Evolutionary conservation across 2,888 invertebrate species (phyloP), one percentile per base, ranked within the genome.

Genomic region (Campoletis raptor): DNA sequence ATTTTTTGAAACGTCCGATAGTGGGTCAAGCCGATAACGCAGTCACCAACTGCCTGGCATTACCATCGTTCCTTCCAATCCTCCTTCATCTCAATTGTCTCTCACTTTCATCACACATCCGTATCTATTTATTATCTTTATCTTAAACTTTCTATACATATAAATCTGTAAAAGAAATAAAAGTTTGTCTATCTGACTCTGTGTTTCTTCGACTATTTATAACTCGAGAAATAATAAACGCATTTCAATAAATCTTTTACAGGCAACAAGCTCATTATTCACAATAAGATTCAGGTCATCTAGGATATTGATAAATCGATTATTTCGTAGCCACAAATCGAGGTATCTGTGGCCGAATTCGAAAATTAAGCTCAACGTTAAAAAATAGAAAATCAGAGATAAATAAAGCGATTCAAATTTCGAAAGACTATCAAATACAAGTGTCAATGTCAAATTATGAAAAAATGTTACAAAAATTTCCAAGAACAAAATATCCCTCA

Each of bases 1-100:
- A 81, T 83, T 83, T 85, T 84, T 81, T 88, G 87, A 88, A 88
- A 87, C 86, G 82, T 66, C 82, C 80, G 83, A 87, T 87, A 86
- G 85, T 88, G 87, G 88, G 88, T 88, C 88, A 88, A 87, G 74
- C 83, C 85, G 79, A 87, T 88, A 88, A 85, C 84, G 73, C 54
- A 61, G 61, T 30, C 12, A 57, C 61, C 57, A 83, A 80, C 76
- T 54, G 67, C 80, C 61, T 24, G 61, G 69, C 83, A 86, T 81
- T 76, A 76, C 81, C 57, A 57, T 57, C 81, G 76, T 84, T 84
- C 57, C 70, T 87, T 82, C 70, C 81, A 79, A 87, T 87, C 77
- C 76, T 86, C 74, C 78, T 77, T 24, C 54, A 69, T 66, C 78
- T 57, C 73, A 69, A 42, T 61, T 85, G 80, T 74, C 66, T 70